Percentiles rank a stretch among this genome's conserved stretches.
Evolutionary conservation across 2,797 vertebrate genomes (phyloP).

Genomic region (Rhynchonycteris naso): DNA sequence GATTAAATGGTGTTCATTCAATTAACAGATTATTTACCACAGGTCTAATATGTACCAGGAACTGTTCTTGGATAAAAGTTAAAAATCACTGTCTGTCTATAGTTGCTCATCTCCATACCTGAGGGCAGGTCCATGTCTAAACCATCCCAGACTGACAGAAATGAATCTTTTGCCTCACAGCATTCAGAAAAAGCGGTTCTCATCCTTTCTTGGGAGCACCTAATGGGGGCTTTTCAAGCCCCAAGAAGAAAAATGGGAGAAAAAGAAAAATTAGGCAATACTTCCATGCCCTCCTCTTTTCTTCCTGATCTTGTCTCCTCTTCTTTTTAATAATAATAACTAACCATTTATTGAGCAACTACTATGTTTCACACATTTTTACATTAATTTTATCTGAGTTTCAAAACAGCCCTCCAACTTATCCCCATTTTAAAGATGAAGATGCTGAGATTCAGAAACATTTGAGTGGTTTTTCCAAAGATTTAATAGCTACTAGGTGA

Average conservation of each 20-base stretch:
- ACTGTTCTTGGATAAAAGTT: neutral
- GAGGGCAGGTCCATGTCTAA: neutral
- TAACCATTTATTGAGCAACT: conserved; percentile 3
- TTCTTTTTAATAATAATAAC: neutral
- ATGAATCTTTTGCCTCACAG: neutral
- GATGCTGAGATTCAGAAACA: neutral
- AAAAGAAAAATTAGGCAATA: conserved; percentile 31
- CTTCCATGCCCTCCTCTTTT: neutral
- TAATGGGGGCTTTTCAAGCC: neutral
- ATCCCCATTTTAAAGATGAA: neutral
- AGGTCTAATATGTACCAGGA: neutral
- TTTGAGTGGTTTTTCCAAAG: neutral
- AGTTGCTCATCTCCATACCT: neutral
- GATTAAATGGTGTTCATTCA: neutral
- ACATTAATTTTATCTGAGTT: neutral
- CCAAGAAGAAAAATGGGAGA: conserved; percentile 9
- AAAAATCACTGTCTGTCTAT: neutral
- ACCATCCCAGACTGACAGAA: neutral
- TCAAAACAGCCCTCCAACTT: neutral
- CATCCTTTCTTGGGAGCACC: neutral
- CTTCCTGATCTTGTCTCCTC: neutral
- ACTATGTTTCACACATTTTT: neutral
- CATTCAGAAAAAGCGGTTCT: neutral
- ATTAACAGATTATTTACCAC: neutral
- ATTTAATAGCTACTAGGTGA: neutral